phyloP scores from a whole-genome alignment of 2,888 invertebrate genomes.

The Plagodis dolabraria region DNA sequence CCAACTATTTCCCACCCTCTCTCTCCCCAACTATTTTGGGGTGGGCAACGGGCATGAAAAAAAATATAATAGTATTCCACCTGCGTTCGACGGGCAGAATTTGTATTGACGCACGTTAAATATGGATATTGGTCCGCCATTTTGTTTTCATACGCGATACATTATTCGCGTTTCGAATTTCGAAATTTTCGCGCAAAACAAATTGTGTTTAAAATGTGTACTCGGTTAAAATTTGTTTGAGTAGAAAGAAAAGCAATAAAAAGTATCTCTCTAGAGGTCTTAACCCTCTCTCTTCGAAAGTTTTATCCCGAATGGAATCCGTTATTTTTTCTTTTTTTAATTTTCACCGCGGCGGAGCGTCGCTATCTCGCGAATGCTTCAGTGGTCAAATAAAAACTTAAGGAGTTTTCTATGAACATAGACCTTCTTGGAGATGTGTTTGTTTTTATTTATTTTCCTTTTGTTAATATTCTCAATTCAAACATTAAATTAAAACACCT shows the following conservation, averaged over 20 bases:
- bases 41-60: constrained; percentile 74
- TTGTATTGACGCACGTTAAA: constrained; percentile 73
- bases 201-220: constrained; percentile 19
- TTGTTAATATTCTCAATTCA: constrained; percentile 8
- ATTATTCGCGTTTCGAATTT: constrained; percentile 45
- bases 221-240: constrained; percentile 16
- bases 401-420: constrained; percentile 73
- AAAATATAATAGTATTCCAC: constrained; percentile 81
- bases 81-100: constrained; percentile 73
- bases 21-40: constrained; percentile 77
- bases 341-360: constrained; percentile 73
- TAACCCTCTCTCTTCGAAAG: constrained; percentile 37
- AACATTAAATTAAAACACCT: neutral
- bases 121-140: constrained; percentile 73
- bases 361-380: constrained; percentile 84
- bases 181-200: constrained; percentile 28
- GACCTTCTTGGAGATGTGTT: constrained; percentile 39
- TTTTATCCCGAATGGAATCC: constrained; percentile 44
- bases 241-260: constrained; percentile 42
- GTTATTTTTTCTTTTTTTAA: constrained; percentile 69
- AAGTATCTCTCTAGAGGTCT: constrained; percentile 40
- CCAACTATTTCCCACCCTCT: constrained; percentile 65
- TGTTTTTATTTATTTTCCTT: neutral
- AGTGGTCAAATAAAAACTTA: constrained; percentile 85
- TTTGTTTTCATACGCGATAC: constrained; percentile 61